A percentile compares a stretch with the other conserved stretches of the same genome.
Evolutionary conservation across 1,140 invertebrate genomes (phyloP).

Genomic region (Drosophila navojoa): DNA sequence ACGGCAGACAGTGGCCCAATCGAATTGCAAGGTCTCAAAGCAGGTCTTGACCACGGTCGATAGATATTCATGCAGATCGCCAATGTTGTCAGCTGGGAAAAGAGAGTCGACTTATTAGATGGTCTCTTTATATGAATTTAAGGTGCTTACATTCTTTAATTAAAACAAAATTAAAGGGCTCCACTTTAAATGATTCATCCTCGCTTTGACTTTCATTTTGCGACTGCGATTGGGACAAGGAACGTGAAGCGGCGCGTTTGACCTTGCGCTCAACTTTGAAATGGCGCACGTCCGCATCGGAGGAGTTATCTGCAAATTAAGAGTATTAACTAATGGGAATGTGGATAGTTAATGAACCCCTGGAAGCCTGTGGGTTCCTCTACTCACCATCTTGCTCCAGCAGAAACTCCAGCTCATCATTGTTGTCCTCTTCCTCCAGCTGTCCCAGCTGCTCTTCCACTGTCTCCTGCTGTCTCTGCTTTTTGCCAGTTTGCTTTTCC

Average conservation of each 20-base stretch:
- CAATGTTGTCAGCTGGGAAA: conserved; percentile 51
- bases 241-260: neutral
- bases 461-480: conserved; percentile 3
- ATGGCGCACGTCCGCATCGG: conserved; percentile 10
- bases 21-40: conserved; percentile 64
- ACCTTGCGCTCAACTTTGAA: conserved; percentile 18
- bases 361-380: too few relatives aligned
- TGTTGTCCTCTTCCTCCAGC: conserved; percentile 20
- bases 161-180: conserved; percentile 58
- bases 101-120: fast-evolving
- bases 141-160: conserved; percentile 59
- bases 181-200: conserved; percentile 47
- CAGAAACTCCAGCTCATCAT: conserved; percentile 49
- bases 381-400: conserved; percentile 53
- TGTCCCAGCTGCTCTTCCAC: neutral
- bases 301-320: conserved; percentile 9
- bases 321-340: neutral
- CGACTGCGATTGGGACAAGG: conserved; percentile 14
- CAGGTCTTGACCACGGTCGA: conserved; percentile 60
- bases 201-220: conserved; percentile 55
- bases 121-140: neutral
- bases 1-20: conserved; percentile 53
- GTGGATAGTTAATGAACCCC: neutral
- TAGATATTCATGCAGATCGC: conserved; percentile 61
- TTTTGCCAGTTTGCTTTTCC: neutral